Conservation (phyloP, 1,140 invertebrate genomes). For the Drosophila asahinai region DNA sequence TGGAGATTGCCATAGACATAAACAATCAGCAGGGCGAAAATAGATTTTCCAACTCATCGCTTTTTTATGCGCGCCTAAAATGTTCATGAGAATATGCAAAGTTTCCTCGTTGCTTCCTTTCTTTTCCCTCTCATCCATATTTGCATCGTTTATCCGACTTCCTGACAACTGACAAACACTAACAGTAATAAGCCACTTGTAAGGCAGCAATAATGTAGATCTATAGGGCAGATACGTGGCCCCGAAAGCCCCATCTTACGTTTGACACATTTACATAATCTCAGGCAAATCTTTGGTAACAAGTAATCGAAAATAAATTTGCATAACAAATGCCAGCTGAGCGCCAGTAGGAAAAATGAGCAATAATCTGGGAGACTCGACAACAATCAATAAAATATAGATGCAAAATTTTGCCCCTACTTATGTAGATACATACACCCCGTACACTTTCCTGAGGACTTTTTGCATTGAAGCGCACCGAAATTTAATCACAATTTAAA, state of each 20-base stretch:
- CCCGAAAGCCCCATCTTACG: conserved; percentile 13
- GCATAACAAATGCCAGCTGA: conserved; percentile 76
- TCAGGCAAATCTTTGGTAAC: conserved; percentile 80
- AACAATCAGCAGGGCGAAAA: conserved; percentile 70
- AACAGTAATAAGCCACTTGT: conserved; percentile 82
- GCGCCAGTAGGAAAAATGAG: conserved; percentile 47
- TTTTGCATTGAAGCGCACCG: conserved; percentile 59
- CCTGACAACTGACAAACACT: conserved; percentile 65
- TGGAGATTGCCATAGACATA: conserved; percentile 65
- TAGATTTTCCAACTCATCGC: conserved; percentile 73
- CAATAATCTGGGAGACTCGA: conserved; percentile 51
- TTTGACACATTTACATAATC: conserved; percentile 80
- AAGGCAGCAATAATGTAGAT: conserved; percentile 61
- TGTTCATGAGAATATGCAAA: conserved; percentile 74
- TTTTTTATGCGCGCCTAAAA: conserved; percentile 46
- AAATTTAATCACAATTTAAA: conserved; percentile 82
- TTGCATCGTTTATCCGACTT: conserved; percentile 49
- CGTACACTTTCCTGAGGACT: conserved; percentile 32
- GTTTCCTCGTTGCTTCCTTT: conserved; percentile 24
- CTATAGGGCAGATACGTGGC: conserved; percentile 37
- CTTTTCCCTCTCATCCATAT: conserved; percentile 38
- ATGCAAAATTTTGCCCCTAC: conserved; percentile 32
- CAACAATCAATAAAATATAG: conserved; percentile 42
- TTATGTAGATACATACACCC: conserved; percentile 11
- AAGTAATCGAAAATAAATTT: conserved; percentile 84